A percentile compares a stretch with the other conserved stretches of the same genome.
These are phyloP conservation scores for Emys orbicularis DNA, from an alignment of 2,797 vertebrate species.

Conservation along the genomic window DNA sequence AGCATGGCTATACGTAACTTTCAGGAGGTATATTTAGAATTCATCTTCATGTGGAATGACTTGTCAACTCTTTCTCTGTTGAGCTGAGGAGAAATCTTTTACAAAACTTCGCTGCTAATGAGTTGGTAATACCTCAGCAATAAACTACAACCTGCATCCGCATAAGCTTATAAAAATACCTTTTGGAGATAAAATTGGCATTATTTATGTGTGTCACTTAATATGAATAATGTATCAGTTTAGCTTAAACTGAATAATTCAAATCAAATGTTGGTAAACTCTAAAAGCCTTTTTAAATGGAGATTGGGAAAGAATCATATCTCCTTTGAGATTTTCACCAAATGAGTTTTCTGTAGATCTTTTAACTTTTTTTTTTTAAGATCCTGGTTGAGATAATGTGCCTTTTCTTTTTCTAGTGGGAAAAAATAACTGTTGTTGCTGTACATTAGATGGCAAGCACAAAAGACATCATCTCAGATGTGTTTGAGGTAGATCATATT, in stretches of 20 bases:
- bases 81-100: slow-evolving; percentile 25
- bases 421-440: not conserved
- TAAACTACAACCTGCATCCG: slow-evolving; percentile 20
- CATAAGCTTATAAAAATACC: slow-evolving; percentile 26
- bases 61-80: not conserved
- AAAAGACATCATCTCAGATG: slow-evolving; percentile 9
- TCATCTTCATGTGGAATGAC: not conserved
- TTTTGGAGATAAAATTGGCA: slow-evolving; percentile 43
- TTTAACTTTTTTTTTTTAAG: slow-evolving; percentile 36
- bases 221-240: slow-evolving; percentile 73
- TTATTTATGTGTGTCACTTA: slow-evolving; percentile 56
- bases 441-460: slow-evolving; percentile 20
- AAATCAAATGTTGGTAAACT: slow-evolving; percentile 62
- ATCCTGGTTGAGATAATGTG: slow-evolving; percentile 10
- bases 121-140: slow-evolving; percentile 32
- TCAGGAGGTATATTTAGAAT: not conserved
- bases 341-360: slow-evolving; percentile 23
- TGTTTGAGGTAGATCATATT: slow-evolving; percentile 8
- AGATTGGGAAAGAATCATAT: slow-evolving; percentile 34
- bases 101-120: slow-evolving; percentile 32
- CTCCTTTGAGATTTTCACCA: slow-evolving; percentile 43
- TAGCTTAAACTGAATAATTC: slow-evolving; percentile 70
- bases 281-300: slow-evolving; percentile 60
- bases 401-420: slow-evolving; percentile 8
- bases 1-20: not conserved